A percentile compares a stretch with the other conserved stretches of the same genome.
Conservation (phyloP, 2,113 vertebrate genomes). For the Corythornis madagascariensis region DNA sequence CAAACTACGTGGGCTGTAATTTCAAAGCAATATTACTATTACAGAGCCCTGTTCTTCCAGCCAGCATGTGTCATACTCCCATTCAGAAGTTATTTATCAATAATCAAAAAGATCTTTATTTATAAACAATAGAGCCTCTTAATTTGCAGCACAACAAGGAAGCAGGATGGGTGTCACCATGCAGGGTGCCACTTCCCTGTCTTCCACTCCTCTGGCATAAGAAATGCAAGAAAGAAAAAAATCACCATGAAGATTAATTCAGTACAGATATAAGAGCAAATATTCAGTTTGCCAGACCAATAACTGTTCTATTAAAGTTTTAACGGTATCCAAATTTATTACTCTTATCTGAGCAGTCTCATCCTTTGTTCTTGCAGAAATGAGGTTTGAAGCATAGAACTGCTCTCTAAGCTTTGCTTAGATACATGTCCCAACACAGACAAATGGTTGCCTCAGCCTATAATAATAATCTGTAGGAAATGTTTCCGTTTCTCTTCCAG, state of each 20-base stretch:
- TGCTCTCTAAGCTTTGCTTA: background rate
- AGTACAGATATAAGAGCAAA: slow-evolving; percentile 17
- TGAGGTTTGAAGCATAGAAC: background rate
- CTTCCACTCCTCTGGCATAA: background rate
- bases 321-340: slow-evolving; percentile 40
- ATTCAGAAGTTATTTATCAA: slow-evolving; percentile 34
- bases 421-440: background rate
- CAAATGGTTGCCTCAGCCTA: background rate
- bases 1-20: slow-evolving; percentile 55
- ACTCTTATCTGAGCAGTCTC: slow-evolving; percentile 38
- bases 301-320: slow-evolving; percentile 66
- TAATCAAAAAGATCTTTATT: slow-evolving; percentile 1
- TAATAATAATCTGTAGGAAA: background rate
- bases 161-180: background rate
- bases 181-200: background rate
- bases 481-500: background rate
- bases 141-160: background rate
- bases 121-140: slow-evolving; percentile 14
- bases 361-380: slow-evolving; percentile 3
- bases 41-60: slow-evolving; percentile 9
- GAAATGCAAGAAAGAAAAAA: background rate
- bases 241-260: background rate
- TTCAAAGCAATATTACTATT: slow-evolving; percentile 47
- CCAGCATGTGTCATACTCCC: slow-evolving; percentile 23
- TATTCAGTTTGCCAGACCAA: slow-evolving; percentile 23